Evolutionary conservation across 2,797 vertebrate genomes (phyloP), one percentile per base, ranked within the genome.

Genomic region (Sus cebifrons): DNA sequence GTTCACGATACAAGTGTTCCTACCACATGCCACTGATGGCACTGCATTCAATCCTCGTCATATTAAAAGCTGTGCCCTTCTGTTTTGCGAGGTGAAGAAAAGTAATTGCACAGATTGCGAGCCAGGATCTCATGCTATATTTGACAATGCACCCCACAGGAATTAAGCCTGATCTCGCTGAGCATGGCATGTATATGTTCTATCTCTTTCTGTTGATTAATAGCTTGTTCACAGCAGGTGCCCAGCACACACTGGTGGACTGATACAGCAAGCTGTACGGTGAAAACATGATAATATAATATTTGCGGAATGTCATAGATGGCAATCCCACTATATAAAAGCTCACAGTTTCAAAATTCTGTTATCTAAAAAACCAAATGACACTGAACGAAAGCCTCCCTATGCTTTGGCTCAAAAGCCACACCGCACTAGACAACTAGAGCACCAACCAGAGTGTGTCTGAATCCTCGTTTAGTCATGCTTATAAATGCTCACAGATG

Each of bases 1-100:
- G 96, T 97, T 96, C 86, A 94, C 95, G 97, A 96, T 86, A 90
- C 94, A 97, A 98, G 91, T 95, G 83, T 96, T 97, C 79, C 74
- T 91, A 73, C 79, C 94, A 96, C 94, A 97, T 93, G 97, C 70
- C 81, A 88, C 96, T 86, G 79, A 96, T 79, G 95, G 86, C 77
- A 92, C 64, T 94, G 92, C 68, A 94, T 93, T 97, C 32, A 78
- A 82, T 97, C 93, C 49, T 95, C 91, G 90, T 87, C 68, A 88
- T 86, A 97, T 97, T 97, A 94, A 97, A 95, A 97, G 91, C 89
- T 88, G 84, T 92, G 65, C 86, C 88, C 95, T 97, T 96, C 96
- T 97, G 96, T 94, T 93, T 91, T n/a, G 23, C 86, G 94, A 96
- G 91, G 93, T 96, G 96, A 97, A 94, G 93, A 86, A 94, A 96